Evolutionary conservation across 2,888 invertebrate genomes (phyloP).

Genomic region (Trypoxylon attenuatum): DNA sequence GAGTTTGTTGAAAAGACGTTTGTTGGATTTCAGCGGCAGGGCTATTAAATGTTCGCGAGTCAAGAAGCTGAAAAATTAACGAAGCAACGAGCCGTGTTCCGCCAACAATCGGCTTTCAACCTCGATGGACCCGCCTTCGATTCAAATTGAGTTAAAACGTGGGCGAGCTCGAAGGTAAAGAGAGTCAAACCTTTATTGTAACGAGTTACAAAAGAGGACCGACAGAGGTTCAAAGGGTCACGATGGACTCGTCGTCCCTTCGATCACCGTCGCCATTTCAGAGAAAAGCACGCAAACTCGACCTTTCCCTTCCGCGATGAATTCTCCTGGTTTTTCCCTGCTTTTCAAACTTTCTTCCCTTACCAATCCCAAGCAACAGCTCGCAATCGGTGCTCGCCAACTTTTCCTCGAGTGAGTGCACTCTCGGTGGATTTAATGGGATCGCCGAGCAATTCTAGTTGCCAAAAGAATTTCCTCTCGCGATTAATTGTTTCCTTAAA

Average conservation of each 20-base stretch:
- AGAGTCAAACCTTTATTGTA: slow-evolving; percentile 20
- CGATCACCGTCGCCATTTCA: slow-evolving; percentile 30
- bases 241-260: slow-evolving; percentile 13
- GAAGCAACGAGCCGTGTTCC: slow-evolving; percentile 8
- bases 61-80: slow-evolving; percentile 36
- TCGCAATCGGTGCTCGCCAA: no score
- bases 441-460: no score
- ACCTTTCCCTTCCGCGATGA: slow-evolving; percentile 10
- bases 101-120: slow-evolving; percentile 37
- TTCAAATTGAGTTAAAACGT: slow-evolving; percentile 42
- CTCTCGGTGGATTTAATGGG: no score
- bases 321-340: neutral
- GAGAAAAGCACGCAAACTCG: slow-evolving; percentile 12
- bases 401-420: no score
- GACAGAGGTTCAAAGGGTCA: slow-evolving; percentile 30
- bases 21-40: no score
- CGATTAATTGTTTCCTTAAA: no score
- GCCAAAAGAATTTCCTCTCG: no score
- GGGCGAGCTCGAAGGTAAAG: neutral
- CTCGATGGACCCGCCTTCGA: slow-evolving; percentile 24
- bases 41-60: no score
- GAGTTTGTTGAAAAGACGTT: no score
- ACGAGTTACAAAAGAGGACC: slow-evolving; percentile 35
- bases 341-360: no score
- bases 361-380: no score